Base-by-base conservation (phyloP, 1,140 invertebrate genomes). In the Drosophila biarmipes region DNA sequence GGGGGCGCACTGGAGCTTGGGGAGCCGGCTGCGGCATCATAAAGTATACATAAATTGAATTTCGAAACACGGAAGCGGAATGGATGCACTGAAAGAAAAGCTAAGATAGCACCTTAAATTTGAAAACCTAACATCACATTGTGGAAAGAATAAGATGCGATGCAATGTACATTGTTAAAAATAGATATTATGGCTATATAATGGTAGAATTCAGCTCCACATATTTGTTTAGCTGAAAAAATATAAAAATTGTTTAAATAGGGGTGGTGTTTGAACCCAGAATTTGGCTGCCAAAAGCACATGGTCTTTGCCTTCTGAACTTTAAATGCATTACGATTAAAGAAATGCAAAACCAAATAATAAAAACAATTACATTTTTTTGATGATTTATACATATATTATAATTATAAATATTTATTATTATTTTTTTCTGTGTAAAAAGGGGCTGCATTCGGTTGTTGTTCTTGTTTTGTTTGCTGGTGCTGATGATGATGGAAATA, bases 31-130 rank as follows among this genome's bases (percentile, higher is more conserved):
- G 61, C 75, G 71, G 38, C 78, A 64, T 64, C 79, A 85, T 85
- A 80, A 85, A 85, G 80, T 85, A 87, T 81, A 86, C 82, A 86
- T 81, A 86, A 81, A 86, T 86, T 86, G 78, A 86, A 86, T 86
- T 86, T 87, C 82, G 82, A 86, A 86, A 86, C 82, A 87, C 81
- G 81, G 82, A 86, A 86, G 82, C 82, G 45, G 57, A 67, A 54
- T 54, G 56, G 15, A 6, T 51, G 48, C 46, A 49, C 46, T 7
- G 58, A 21, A 40, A 27, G 53, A 61, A 38, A 35, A 38, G n/a
- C 6, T 11, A 42, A 19, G 2, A 10, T 8, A 11, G 3, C 3
- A 17, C 19, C 40, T 42, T 10, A 10, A 10, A 2, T 38, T n/a
- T n/a, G 14, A 31, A 31, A 10, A 31, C 10, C 5, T 24, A 0